Percentiles rank a stretch among this genome's conserved stretches.
These are phyloP conservation scores for Agrochola litura DNA, from an alignment of 2,888 invertebrate species.

Conservation along the genomic window DNA sequence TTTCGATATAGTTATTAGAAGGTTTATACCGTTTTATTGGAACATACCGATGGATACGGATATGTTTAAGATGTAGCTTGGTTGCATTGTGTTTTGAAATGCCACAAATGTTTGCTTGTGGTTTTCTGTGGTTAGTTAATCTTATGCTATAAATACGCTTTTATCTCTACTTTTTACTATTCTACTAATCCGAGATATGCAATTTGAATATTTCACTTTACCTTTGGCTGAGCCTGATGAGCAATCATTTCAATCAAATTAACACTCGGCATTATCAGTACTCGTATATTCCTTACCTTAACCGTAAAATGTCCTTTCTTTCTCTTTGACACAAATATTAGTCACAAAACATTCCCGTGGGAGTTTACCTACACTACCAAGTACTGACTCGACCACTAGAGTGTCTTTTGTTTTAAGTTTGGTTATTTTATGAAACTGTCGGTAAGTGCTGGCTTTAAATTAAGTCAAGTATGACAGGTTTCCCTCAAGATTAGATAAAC, in stretches of 20 bases:
- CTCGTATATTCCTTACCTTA: neutral
- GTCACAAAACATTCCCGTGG: constrained; percentile 50
- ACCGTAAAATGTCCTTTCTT: constrained; percentile 1
- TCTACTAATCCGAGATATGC: too few relatives aligned
- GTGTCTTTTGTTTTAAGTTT: constrained; percentile 56
- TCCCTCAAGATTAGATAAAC: constrained; percentile 52
- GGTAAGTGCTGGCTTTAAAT: constrained; percentile 53
- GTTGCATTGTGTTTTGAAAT: constrained; percentile 6
- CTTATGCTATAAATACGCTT: too few relatives aligned
- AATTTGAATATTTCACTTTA: too few relatives aligned
- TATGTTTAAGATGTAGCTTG: neutral
- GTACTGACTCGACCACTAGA: constrained; percentile 34
- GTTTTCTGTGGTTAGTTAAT: neutral
- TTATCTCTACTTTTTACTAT: too few relatives aligned
- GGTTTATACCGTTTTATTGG: constrained; percentile 52
- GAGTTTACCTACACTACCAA: constrained; percentile 32
- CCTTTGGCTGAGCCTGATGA: too few relatives aligned
- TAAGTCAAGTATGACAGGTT: constrained; percentile 49
- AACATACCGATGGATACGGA: constrained; percentile 16
- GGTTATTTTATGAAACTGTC: constrained; percentile 52
- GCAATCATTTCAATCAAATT: neutral
- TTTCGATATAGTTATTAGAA: constrained; percentile 75
- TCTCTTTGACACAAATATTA: constrained; percentile 25
- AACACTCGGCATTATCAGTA: neutral
- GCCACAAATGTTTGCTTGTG: neutral